phyloP scores from a whole-genome alignment of 1,140 invertebrate genomes.

The Aphelenchoides besseyi region DNA sequence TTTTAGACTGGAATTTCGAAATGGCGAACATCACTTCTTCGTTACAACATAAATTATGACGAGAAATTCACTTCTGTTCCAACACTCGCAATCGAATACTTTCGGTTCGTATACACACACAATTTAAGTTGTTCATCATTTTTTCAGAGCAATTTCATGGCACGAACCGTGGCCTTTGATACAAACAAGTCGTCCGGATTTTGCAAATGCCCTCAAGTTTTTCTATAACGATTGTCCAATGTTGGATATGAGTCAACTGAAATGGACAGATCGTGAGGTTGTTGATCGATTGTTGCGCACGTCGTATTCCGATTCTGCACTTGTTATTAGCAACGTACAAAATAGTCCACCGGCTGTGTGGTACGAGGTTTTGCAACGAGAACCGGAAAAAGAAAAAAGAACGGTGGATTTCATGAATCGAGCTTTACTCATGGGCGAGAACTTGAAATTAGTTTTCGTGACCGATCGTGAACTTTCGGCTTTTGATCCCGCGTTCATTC shows the following conservation, averaged over 20 bases:
- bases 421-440: slow-evolving; percentile 19
- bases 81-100: slow-evolving; percentile 24
- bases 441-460: slow-evolving; percentile 31
- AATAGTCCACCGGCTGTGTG: slow-evolving; percentile 32
- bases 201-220: slow-evolving; percentile 5
- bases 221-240: slow-evolving; percentile 21
- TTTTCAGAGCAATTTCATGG: slow-evolving; percentile 24
- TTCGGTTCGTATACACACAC: background rate
- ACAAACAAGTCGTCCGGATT: slow-evolving; percentile 17
- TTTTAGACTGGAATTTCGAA: slow-evolving; percentile 23
- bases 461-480: slow-evolving; percentile 16
- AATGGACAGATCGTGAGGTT: slow-evolving; percentile 29
- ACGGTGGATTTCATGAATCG: slow-evolving; percentile 25
- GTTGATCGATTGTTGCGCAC: slow-evolving; percentile 28
- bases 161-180: slow-evolving; percentile 26
- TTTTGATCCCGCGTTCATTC: slow-evolving; percentile 28
- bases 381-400: slow-evolving; percentile 38
- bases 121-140: background rate
- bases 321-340: slow-evolving; percentile 35
- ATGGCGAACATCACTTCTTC: slow-evolving; percentile 20
- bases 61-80: slow-evolving; percentile 24
- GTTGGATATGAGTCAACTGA: background rate
- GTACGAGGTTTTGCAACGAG: slow-evolving; percentile 32
- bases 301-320: slow-evolving; percentile 29
- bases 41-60: slow-evolving; percentile 30